phyloP scores from a whole-genome alignment of 1,140 invertebrate genomes.

The Drosophila asahinai region DNA sequence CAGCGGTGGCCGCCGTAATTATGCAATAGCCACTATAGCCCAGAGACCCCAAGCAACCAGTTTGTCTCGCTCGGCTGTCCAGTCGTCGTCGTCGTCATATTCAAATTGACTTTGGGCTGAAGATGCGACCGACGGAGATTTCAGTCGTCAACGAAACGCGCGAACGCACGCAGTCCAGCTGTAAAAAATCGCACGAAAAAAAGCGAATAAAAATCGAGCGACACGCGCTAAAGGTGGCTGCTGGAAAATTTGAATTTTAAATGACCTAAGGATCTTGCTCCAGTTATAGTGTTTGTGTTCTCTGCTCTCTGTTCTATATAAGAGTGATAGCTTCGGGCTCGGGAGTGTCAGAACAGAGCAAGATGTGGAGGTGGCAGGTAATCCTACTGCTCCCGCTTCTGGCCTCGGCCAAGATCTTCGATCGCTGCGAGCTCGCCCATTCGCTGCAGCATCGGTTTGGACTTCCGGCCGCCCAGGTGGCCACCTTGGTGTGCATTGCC shows the following conservation, averaged over 20 bases:
- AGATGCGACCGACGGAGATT: slow-evolving; percentile 62
- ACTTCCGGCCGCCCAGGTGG: slow-evolving; percentile 86
- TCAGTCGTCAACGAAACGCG: slow-evolving; percentile 73
- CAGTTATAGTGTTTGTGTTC: slow-evolving; percentile 14
- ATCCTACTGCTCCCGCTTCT: slow-evolving; percentile 34
- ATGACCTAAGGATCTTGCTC: slow-evolving; percentile 41
- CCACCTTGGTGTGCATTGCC: slow-evolving; percentile 91
- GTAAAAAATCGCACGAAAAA: slow-evolving; percentile 21
- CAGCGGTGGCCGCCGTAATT: slow-evolving; percentile 55
- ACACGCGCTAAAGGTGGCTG: slow-evolving; percentile 31
- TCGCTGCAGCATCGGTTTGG: slow-evolving; percentile 86
- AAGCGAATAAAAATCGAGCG: slow-evolving; percentile 9
- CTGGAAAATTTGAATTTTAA: slow-evolving; percentile 48
- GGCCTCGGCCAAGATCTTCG: slow-evolving; percentile 86
- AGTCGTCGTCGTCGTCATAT: slow-evolving; percentile 60
- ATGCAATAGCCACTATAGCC: slow-evolving; percentile 62
- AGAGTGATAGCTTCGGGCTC: slow-evolving; percentile 14
- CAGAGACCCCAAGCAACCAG: slow-evolving; percentile 56
- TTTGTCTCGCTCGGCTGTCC: slow-evolving; percentile 53
- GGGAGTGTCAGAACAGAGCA: slow-evolving; percentile 43
- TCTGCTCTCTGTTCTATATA: slow-evolving; percentile 28
- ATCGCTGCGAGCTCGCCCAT: slow-evolving; percentile 89
- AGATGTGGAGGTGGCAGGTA: slow-evolving; percentile 54
- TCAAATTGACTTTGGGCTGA: slow-evolving; percentile 73
- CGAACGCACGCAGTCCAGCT: slow-evolving; percentile 59